Percentiles rank a stretch among this genome's conserved stretches.
These are phyloP conservation scores for Dynastes tityus DNA, from an alignment of 2,888 invertebrate species.

Conservation along the genomic window DNA sequence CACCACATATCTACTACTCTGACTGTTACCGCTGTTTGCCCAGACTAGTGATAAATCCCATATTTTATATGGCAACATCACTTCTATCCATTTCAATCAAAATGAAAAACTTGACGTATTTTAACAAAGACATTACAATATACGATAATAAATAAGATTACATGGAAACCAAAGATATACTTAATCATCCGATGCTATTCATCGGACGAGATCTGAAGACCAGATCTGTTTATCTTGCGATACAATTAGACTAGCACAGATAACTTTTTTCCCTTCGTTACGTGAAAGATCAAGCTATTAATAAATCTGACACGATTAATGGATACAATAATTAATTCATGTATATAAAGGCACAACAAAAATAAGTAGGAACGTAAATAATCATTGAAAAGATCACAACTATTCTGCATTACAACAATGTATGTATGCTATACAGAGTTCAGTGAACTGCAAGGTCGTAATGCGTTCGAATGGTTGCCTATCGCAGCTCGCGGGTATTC, in stretches of 20 bases:
- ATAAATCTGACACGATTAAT: conserved; percentile 43
- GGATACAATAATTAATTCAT: conserved; percentile 42
- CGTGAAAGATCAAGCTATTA: conserved; percentile 39
- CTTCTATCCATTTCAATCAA: no score
- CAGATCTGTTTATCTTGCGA: conserved; percentile 5
- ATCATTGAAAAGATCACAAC: conserved; percentile 43
- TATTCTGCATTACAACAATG: conserved; percentile 30
- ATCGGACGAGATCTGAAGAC: neutral
- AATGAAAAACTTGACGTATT: no score
- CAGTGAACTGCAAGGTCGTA: conserved; percentile 57
- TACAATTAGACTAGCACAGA: conserved; percentile 32
- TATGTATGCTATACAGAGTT: conserved; percentile 45
- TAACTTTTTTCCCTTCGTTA: conserved; percentile 34
- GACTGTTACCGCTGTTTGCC: no score
- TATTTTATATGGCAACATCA: no score
- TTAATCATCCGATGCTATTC: neutral
- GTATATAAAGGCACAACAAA: conserved; percentile 6
- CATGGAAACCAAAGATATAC: neutral
- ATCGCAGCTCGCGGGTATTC: conserved; percentile 47
- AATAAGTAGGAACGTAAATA: conserved; percentile 35
- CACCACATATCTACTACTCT: no score
- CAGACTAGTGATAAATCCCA: no score
- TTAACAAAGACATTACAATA: no score
- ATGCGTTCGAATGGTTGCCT: conserved; percentile 52
- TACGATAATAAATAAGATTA: neutral